Evolutionary conservation across 2,797 vertebrate species (phyloP), one percentile per base, ranked within the genome.

Genomic region (Crotalus adamanteus): DNA sequence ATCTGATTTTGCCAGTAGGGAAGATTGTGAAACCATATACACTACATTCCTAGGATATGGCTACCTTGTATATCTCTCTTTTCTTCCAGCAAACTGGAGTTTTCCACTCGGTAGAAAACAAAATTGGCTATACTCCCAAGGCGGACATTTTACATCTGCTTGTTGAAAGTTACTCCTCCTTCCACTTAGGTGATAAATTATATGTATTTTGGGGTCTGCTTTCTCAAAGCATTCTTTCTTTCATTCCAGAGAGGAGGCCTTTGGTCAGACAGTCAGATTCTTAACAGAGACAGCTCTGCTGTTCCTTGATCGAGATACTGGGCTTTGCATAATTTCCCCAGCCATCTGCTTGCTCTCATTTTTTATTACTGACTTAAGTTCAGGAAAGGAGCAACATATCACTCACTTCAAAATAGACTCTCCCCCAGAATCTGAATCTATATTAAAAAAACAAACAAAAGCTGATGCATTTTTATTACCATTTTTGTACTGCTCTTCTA

Each of bases 321-420:
- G 55, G 65, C 6, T 22, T 61, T 83, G 88, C 65, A 88, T 16
- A 51, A 93, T 57, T 94, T 94, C 94, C 90, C 92, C 1, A 6
- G 55, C 42, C 94, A 94, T 94, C 92, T 93, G 93, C 93, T 91
- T 93, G 91, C 92, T 93, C 95, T 89, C 28, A 78, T 90, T 92
- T 91, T 91, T 20, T 83, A 86, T 57, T 91, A 42, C 88, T 91
- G 25, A 53, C 86, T 91, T 14, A 47, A 93, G 88, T 94, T n/a
- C 93, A 92, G 95, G 47, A 87, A 90, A 93, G 63, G 83, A 91
- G 93, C 85, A 0, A 0, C 2, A 28, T 9, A 95, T 93, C 31
- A 31, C 28, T 59, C n/a, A 18, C 25, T 42, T 37, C 57, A 92
- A 94, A 0, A 0, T 3, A 22, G 14, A 94, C 94, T 92, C 42